Evolutionary conservation across 2,888 invertebrate species (phyloP).

Genomic region (Lochmaea crataegi): DNA sequence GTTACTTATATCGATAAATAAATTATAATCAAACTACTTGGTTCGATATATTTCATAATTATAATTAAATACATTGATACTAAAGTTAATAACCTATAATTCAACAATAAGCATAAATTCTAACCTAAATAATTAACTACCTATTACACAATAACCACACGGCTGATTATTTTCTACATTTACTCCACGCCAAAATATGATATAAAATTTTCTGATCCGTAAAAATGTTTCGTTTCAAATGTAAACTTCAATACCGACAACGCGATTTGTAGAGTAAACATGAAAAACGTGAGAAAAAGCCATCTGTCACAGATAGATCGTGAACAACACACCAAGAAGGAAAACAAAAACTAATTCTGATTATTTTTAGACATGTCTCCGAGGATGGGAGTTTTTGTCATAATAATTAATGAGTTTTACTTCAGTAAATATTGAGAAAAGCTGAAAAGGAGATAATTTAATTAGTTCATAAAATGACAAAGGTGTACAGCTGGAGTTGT

Average conservation of each 20-base stretch:
- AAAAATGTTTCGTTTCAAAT: neutral
- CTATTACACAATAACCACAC: too few relatives aligned
- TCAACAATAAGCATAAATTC: too few relatives aligned
- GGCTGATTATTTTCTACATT: too few relatives aligned
- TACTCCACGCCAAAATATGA: too few relatives aligned
- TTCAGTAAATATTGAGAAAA: neutral
- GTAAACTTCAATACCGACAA: neutral
- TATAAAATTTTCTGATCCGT: neutral
- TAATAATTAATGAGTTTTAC: constrained; percentile 15
- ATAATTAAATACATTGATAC: too few relatives aligned
- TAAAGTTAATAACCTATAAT: too few relatives aligned
- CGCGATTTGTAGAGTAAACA: neutral
- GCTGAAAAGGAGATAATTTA: constrained; percentile 5
- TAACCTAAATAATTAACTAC: too few relatives aligned
- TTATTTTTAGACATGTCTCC: constrained; percentile 10
- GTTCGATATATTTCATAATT: too few relatives aligned
- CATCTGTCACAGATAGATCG: constrained; percentile 8
- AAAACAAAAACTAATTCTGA: constrained; percentile 3
- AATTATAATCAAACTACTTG: too few relatives aligned
- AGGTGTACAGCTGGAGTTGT: neutral
- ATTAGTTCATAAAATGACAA: constrained; percentile 18
- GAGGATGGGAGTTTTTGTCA: neutral
- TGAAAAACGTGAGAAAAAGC: neutral
- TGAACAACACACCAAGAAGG: neutral
- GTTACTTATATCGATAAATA: too few relatives aligned